These are phyloP conservation scores for Microcebus lehilahytsara DNA, from an alignment of 2,113 vertebrate species.

Conservation along the genomic window DNA sequence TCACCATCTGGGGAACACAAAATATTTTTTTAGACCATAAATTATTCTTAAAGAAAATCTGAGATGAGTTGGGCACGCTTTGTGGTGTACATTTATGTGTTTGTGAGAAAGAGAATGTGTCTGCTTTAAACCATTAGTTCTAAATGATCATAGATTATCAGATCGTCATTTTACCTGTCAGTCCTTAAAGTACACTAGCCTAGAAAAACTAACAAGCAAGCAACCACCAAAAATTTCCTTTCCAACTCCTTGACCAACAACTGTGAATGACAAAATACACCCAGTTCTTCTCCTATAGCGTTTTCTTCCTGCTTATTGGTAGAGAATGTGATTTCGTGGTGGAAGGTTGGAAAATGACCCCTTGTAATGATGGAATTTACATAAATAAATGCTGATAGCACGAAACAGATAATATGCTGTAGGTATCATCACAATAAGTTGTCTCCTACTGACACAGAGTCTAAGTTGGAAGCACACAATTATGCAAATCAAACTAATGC, in stretches of 20 bases:
- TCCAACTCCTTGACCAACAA: conserved; percentile 74
- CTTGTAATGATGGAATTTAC: conserved; percentile 95
- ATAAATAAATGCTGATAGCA: conserved; percentile 99
- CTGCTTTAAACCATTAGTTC: conserved; percentile 78
- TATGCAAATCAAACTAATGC: conserved; percentile 99
- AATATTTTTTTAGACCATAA: conserved; percentile 80
- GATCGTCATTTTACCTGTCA: conserved; percentile 80
- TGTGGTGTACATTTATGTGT: conserved; percentile 53
- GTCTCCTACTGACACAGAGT: conserved; percentile 95
- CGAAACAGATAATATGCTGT: conserved; percentile 90
- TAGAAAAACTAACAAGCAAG: conserved; percentile 72
- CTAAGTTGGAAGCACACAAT: conserved; percentile 91
- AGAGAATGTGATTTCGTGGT: conserved; percentile 93
- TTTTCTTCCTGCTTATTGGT: conserved; percentile 84
- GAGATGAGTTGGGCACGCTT: conserved; percentile 52
- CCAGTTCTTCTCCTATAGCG: conserved; percentile 75
- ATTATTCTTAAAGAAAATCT: conserved; percentile 83
- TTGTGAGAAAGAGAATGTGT: conserved; percentile 27
- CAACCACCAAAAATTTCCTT: conserved; percentile 42
- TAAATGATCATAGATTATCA: conserved; percentile 75
- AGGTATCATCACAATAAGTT: conserved; percentile 92
- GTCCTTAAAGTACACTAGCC: conserved; percentile 72
- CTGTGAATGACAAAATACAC: conserved; percentile 80
- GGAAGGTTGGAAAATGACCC: conserved; percentile 96
- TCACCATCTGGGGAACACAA: conserved; percentile 80